phyloP scores from a whole-genome alignment of 2,113 vertebrate genomes.

The Vimba vimba region DNA sequence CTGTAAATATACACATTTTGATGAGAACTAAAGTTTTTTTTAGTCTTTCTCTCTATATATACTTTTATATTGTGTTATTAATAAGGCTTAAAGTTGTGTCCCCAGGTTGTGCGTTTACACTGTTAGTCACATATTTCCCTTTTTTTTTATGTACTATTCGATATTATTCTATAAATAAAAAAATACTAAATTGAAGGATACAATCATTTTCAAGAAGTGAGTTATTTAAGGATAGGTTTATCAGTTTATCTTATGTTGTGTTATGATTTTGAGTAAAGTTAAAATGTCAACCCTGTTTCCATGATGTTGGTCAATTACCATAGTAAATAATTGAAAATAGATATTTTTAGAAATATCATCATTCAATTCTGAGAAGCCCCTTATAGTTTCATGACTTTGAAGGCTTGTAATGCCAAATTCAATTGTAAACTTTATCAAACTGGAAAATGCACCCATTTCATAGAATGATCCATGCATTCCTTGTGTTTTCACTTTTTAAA shows the following conservation, averaged over 20 bases:
- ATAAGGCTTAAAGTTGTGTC: background rate
- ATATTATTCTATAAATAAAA: background rate
- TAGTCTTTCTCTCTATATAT: background rate
- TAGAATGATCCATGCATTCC: background rate
- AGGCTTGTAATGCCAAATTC: background rate
- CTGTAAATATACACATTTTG: background rate
- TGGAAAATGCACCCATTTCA: background rate
- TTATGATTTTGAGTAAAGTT: background rate
- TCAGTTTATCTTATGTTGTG: background rate
- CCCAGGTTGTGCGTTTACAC: background rate
- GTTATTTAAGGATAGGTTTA: background rate
- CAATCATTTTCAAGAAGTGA: background rate
- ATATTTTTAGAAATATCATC: background rate
- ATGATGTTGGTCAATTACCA: background rate
- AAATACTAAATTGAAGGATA: background rate
- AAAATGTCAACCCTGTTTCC: background rate
- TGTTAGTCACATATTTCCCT: background rate
- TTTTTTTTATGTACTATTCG: background rate
- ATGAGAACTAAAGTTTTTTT: background rate
- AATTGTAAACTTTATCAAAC: background rate
- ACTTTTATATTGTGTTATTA: background rate
- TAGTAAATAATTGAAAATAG: background rate
- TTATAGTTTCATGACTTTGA: background rate
- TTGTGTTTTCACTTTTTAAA: background rate
- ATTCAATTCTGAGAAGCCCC: background rate